A percentile compares a stretch with the other conserved stretches of the same genome.
Evolutionary conservation across 2,888 invertebrate genomes (phyloP).

Genomic region (Zhuqinia jingwanae): DNA sequence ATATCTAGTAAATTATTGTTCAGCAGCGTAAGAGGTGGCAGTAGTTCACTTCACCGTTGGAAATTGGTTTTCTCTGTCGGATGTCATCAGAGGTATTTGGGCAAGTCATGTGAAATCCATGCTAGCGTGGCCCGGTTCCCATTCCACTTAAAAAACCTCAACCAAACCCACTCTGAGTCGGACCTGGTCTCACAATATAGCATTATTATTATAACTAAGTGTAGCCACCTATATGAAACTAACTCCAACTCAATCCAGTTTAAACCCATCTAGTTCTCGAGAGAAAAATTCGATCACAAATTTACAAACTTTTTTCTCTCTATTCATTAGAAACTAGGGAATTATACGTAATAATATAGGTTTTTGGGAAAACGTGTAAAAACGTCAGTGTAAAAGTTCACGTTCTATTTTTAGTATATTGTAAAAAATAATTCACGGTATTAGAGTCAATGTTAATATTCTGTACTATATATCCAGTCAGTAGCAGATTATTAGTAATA

Average conservation of each 20-base stretch:
- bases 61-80: conserved; percentile 68
- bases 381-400: no score
- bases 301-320: conserved; percentile 37
- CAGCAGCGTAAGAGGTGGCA: conserved; percentile 42
- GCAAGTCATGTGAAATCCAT: conserved; percentile 46
- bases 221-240: neutral
- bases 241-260: neutral
- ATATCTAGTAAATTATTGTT: conserved; percentile 57
- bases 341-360: neutral
- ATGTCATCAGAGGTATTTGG: conserved; percentile 54
- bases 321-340: conserved; percentile 39
- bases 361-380: neutral
- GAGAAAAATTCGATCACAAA: conserved; percentile 36
- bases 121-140: neutral
- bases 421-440: neutral
- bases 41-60: conserved; percentile 59
- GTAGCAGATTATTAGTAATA: conserved; percentile 40
- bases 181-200: neutral
- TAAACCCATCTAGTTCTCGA: neutral
- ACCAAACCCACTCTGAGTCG: no score
- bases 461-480: no score
- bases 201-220: neutral
- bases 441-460: no score
- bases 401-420: no score
- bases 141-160: no score